Evolutionary conservation across 2,113 vertebrate species (phyloP).

Genomic region (Heliornis fulica): DNA sequence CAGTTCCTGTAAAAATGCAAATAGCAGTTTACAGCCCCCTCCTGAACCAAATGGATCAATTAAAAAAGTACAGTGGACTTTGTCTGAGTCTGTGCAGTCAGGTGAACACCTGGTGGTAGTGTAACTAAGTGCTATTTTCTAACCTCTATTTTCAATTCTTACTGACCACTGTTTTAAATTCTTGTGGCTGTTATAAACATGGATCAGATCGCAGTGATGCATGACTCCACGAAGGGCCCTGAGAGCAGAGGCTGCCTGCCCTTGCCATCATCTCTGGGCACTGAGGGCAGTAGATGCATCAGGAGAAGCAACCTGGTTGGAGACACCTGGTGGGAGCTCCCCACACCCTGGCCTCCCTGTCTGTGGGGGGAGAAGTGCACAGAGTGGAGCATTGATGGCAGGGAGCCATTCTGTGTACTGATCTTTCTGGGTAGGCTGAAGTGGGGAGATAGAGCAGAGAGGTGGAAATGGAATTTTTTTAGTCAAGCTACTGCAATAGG

Average conservation of each 20-base stretch:
- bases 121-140: not conserved
- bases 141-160: not conserved
- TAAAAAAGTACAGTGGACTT: not conserved
- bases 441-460: no score
- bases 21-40: not conserved
- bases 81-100: fast-evolving
- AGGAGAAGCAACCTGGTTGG: not conserved
- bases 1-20: not conserved
- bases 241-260: not conserved
- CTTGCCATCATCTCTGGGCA: fast-evolving
- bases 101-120: not conserved
- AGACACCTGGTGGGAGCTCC: not conserved
- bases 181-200: not conserved
- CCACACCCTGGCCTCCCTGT: not conserved
- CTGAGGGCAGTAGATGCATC: not conserved
- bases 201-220: not conserved
- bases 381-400: not conserved
- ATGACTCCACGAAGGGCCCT: not conserved
- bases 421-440: not conserved
- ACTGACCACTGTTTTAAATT: not conserved
- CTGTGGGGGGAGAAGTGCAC: not conserved
- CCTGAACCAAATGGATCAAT: not conserved
- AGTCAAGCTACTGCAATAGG: not conserved
- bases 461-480: no score
- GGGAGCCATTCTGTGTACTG: not conserved